Conservation (phyloP, 2,888 invertebrate genomes). For the Drosophila prostipennis region DNA sequence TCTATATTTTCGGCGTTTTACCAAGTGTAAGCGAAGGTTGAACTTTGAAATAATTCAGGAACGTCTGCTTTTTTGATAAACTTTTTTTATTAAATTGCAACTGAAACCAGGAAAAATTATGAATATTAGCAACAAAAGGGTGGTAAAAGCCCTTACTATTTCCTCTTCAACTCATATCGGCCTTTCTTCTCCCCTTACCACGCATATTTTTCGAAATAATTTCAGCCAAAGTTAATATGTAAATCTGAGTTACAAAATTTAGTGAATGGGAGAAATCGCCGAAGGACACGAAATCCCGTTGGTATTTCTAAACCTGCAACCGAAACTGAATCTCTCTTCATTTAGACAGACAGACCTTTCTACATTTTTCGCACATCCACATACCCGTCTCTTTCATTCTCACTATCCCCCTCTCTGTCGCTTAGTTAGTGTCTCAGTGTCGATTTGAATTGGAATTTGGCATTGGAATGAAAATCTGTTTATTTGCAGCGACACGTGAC, state of each 20-base stretch:
- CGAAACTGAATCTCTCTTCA: background rate
- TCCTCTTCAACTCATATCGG: no score
- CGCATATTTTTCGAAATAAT: background rate
- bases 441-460: constrained; percentile 23
- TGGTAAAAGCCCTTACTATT: no score
- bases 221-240: constrained; percentile 20
- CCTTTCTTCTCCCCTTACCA: background rate
- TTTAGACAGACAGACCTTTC: background rate
- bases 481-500: constrained; percentile 37
- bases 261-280: constrained; percentile 17
- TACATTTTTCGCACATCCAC: background rate
- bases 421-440: constrained; percentile 38
- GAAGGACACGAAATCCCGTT: constrained; percentile 1
- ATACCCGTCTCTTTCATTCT: constrained; percentile 3
- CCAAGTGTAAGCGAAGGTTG: no score
- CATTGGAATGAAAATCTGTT: constrained; percentile 43
- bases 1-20: no score
- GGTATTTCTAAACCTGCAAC: constrained; percentile 1
- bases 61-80: background rate
- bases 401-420: constrained; percentile 4
- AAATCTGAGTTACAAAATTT: constrained; percentile 31
- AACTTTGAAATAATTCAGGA: background rate
- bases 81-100: constrained; percentile 9
- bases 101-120: background rate
- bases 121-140: background rate